Percentiles rank a stretch among this genome's conserved stretches.
These are phyloP conservation scores for Gallinago jamesoni DNA, from an alignment of 2,113 vertebrate genomes.

Conservation along the genomic window DNA sequence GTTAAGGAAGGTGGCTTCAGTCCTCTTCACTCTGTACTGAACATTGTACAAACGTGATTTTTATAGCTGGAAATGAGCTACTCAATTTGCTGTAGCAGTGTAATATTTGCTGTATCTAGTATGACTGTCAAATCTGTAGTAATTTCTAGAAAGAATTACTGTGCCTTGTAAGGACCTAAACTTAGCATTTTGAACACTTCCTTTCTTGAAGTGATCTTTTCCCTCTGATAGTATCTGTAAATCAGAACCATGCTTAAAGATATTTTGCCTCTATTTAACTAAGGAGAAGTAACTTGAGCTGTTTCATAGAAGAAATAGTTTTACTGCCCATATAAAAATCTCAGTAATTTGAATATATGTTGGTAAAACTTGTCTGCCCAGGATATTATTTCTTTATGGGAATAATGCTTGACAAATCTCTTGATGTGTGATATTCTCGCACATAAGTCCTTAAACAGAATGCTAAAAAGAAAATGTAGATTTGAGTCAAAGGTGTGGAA, in stretches of 20 bases:
- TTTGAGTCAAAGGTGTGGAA: neutral
- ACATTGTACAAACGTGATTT: neutral
- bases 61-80: neutral
- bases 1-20: neutral
- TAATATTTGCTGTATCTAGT: neutral
- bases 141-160: neutral
- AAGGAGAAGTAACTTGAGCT: neutral
- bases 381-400: neutral
- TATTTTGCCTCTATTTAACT: neutral
- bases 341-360: constrained; percentile 6
- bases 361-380: neutral
- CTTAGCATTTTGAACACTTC: neutral
- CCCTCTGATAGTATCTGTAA: neutral
- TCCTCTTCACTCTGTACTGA: neutral
- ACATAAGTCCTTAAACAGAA: neutral
- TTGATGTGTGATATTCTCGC: neutral
- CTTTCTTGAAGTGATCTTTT: neutral
- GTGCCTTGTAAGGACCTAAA: neutral
- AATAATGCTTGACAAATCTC: neutral
- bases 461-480: neutral
- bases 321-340: neutral
- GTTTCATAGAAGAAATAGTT: neutral
- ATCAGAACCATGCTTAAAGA: neutral
- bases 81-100: neutral
- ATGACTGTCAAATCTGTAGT: neutral